Percentiles rank a stretch among this genome's conserved stretches.
These are phyloP conservation scores for Musca domestica DNA, from an alignment of 1,140 invertebrate species.

Conservation along the genomic window DNA sequence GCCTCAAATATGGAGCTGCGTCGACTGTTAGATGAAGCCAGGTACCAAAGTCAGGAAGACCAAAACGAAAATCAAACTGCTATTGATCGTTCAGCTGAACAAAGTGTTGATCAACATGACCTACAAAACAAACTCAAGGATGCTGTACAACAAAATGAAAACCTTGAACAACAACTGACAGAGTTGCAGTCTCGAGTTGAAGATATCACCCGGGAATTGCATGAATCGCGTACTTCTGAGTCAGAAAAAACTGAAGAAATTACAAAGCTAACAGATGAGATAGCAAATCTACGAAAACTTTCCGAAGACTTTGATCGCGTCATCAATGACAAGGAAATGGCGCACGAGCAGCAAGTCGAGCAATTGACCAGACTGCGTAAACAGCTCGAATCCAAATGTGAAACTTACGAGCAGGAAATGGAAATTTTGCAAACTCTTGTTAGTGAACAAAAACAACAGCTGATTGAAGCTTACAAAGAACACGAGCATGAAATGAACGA, in stretches of 20 bases:
- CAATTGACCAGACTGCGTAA: constrained; percentile 38
- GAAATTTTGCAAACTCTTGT: constrained; percentile 43
- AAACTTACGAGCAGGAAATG: constrained; percentile 42
- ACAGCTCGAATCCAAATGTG: constrained; percentile 36
- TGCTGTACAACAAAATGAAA: background rate
- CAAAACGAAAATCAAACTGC: constrained; percentile 5
- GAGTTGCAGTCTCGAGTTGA: constrained; percentile 24
- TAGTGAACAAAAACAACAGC: constrained; percentile 48
- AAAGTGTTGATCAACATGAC: background rate
- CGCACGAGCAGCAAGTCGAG: constrained; percentile 44
- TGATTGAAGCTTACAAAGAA: constrained; percentile 47
- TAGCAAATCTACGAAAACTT: constrained; percentile 34
- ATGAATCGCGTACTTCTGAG: constrained; percentile 16
- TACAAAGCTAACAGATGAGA: constrained; percentile 27
- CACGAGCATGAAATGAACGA: constrained; percentile 53
- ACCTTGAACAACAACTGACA: constrained; percentile 12
- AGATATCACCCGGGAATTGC: constrained; percentile 28
- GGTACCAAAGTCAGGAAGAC: constrained; percentile 1
- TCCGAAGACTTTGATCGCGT: constrained; percentile 39
- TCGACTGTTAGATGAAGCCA: constrained; percentile 34
- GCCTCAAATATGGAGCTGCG: constrained; percentile 33
- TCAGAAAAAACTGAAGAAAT: constrained; percentile 20
- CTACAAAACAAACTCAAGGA: constrained; percentile 9
- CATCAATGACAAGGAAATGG: constrained; percentile 41
- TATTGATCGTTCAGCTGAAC: background rate